Evolutionary conservation across 2,797 vertebrate genomes (phyloP), one percentile per base, ranked within the genome.

Genomic region (Corythornis leucogaster): DNA sequence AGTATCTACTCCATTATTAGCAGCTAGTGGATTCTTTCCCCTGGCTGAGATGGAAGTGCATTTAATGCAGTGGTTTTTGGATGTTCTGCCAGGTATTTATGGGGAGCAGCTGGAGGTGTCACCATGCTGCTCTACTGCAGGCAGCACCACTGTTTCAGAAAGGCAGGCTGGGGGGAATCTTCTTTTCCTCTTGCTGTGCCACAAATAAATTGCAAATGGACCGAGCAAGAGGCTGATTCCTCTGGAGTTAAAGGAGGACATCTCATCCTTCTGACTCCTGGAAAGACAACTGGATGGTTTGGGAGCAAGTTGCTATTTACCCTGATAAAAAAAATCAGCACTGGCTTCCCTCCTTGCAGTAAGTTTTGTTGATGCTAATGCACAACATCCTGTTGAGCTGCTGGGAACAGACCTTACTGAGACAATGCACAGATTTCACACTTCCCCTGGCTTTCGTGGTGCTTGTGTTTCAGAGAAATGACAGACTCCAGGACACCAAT

Each of bases 371-470:
- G 40, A 25, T 68, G 71, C 50, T 66, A 82, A 88, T 54, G 33
- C 43, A 9, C 22, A 45, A 11, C 42, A 30, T 26, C 22, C 14
- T 48, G 54, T 26, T 48, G 68, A 82, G 90, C 78, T 80, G 68
- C 63, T 74, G 58, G 66, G 90, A 89, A 59, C 12, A 5, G 66
- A 81, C 48, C 28, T 92, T 82, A 93, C 75, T 77, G 90, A 91
- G 90, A 90, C 90, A 85, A 80, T 53, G 88, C 68, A 85, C 88
- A 82, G 92, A 91, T 90, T 90, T 88, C 88, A 85, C 88, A 88
- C 75, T 82, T 75, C 26, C 18, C 7, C 73, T 26, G 64, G 80
- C 68, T 86, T 88, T 62, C 28, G 22, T 22, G 5, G 58, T 15
- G 58, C 85, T 81, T 51, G 54, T 64, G 58, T 80, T 78, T 64